Base-by-base conservation (phyloP, 2,888 invertebrate species). In the Meloe dianella region DNA sequence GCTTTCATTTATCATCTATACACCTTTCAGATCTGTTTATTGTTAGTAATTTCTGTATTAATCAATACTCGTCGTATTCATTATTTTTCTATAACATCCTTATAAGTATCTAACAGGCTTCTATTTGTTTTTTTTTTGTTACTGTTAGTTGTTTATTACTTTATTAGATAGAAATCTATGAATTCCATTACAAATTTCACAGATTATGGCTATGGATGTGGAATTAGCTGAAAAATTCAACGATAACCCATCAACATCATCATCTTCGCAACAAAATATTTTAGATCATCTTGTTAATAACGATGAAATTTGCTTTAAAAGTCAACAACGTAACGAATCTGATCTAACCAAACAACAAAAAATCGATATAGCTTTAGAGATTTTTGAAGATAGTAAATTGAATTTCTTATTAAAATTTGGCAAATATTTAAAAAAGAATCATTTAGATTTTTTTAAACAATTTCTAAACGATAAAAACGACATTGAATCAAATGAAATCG, bases 351-450 rank as follows among this genome's bases (percentile, higher is more conserved):
- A 85, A 0, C 80, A 84, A 20, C 92, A 96, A 75, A 96, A 94
- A 84, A 85, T 87, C 74, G 81, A 86, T 73, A 90, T 94, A 71
- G 92, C 92, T 0, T 80, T 83, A 60, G 85, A 89, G 20, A 79
- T 93, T 10, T 89, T 92, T 68, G 81, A 86, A 14, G 87, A 88
- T 71, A 93, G 89, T 75, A 90, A 91, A 14, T 85, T 87, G 10
- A 86, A 87, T 35, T 97, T 97, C 82, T 83, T 97, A 1, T 82
- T 87, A 57, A 90, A 93, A 76, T 97, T 93, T 83, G 94, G 95
- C 5, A 88, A 88, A 77, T 88, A 88, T 81, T 83, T 96, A 56
- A 85, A 87, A 29, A 83, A 86, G 17, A 85, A 89, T 38, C 93
- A 96, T 79, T 81, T 95, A n/a, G 78, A 84, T 29, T 92, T 89